A percentile compares a stretch with the other conserved stretches of the same genome.
Conservation (phyloP, 2,113 vertebrate species). For the Falco punctatus region DNA sequence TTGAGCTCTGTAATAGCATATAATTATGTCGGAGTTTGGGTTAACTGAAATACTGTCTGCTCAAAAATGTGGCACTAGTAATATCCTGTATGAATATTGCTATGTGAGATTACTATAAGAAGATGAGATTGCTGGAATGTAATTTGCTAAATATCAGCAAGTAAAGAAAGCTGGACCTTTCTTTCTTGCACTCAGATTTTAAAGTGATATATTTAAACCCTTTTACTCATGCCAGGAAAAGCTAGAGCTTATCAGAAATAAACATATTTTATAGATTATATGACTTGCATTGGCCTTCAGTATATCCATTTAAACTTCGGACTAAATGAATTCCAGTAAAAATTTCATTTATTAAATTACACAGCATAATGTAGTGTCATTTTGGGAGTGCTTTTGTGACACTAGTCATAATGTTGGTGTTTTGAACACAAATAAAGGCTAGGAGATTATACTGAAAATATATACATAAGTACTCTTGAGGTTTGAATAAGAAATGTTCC, state of each 20-base stretch:
- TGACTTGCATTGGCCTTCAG: not conserved
- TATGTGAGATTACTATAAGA: not conserved
- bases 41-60: not conserved
- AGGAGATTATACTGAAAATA: not conserved
- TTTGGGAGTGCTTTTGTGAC: not conserved
- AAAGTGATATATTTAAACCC: not conserved
- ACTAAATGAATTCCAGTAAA: slow-evolving; percentile 35
- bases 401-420: not conserved
- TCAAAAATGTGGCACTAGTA: not conserved
- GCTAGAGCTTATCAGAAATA: not conserved
- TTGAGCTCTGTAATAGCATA: not conserved
- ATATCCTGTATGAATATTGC: not conserved
- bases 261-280: not conserved
- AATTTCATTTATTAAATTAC: not conserved
- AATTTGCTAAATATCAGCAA: slow-evolving; percentile 1
- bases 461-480: not conserved
- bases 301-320: not conserved
- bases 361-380: not conserved
- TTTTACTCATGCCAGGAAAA: not conserved
- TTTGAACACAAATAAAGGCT: not conserved
- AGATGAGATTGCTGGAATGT: not conserved
- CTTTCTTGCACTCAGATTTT: not conserved
- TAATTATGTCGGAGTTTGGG: not conserved
- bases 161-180: not conserved
- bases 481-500: not conserved